Evolutionary conservation across 2,888 invertebrate species (phyloP).

Genomic region (Trypoxylon attenuatum): DNA sequence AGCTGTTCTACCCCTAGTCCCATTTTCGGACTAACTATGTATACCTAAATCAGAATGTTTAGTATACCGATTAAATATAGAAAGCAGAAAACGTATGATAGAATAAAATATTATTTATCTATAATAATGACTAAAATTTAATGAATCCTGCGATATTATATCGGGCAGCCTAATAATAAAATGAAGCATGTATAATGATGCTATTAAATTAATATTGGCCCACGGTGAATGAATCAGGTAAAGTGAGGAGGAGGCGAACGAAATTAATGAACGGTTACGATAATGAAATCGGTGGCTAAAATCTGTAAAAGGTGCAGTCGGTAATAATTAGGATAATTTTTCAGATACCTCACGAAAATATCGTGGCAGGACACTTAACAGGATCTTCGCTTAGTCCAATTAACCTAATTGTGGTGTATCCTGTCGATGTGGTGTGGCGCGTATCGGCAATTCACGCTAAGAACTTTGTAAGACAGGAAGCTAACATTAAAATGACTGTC

Average conservation of each 20-base stretch:
- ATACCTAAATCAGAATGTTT: too few species aligned
- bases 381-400: slow-evolving; percentile 53
- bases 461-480: slow-evolving; percentile 49
- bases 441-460: slow-evolving; percentile 25
- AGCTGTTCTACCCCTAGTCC: too few species aligned
- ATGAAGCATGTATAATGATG: too few species aligned
- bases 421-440: slow-evolving; percentile 14
- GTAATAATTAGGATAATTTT: slow-evolving; percentile 44
- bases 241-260: background rate
- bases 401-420: slow-evolving; percentile 46
- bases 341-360: slow-evolving; percentile 16
- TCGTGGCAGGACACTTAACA: slow-evolving; percentile 10
- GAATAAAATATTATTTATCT: too few species aligned
- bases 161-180: too few species aligned
- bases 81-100: too few species aligned
- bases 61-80: too few species aligned
- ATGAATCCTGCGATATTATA: too few species aligned
- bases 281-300: slow-evolving; percentile 22
- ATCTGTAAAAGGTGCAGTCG: slow-evolving; percentile 10
- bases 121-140: too few species aligned
- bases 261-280: background rate
- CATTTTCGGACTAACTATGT: too few species aligned
- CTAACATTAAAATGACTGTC: slow-evolving; percentile 51
- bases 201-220: background rate
- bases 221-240: background rate